phyloP scores from a whole-genome alignment of 2,113 vertebrate genomes.

The Chitala chitala region DNA sequence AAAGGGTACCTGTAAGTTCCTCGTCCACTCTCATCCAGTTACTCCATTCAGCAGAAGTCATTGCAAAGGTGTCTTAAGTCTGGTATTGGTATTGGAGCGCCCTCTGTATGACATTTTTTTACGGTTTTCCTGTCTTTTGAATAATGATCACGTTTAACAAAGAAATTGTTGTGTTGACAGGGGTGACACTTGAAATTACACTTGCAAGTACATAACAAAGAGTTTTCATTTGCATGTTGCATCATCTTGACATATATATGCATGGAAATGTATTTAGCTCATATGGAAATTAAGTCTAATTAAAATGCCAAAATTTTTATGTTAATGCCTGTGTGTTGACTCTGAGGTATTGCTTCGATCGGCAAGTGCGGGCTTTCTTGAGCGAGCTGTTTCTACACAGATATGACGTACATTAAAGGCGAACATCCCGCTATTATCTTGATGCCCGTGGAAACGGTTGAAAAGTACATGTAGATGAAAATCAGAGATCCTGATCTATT shows the following conservation, averaged over 20 bases:
- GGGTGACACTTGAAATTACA: too few relatives aligned
- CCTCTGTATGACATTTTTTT: too few relatives aligned
- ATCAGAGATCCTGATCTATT: too few relatives aligned
- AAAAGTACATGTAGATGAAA: not conserved
- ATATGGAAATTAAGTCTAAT: not conserved
- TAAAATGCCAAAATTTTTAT: not conserved
- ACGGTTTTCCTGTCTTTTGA: too few relatives aligned
- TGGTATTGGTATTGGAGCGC: too few relatives aligned
- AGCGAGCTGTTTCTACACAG: not conserved
- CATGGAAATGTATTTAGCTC: not conserved
- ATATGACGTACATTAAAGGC: not conserved
- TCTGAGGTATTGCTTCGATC: not conserved
- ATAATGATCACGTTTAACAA: too few relatives aligned
- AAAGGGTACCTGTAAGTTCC: constrained; percentile 76
- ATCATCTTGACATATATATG: too few relatives aligned
- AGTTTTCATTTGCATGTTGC: too few relatives aligned
- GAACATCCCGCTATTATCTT: not conserved
- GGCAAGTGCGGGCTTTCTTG: not conserved
- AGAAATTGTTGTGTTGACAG: too few relatives aligned
- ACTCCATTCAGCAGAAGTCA: not conserved
- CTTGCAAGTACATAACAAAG: too few relatives aligned
- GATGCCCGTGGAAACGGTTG: not conserved
- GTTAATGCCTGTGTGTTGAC: not conserved
- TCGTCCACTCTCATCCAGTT: not conserved
- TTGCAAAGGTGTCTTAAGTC: not conserved